A percentile compares a stretch with the other conserved stretches of the same genome.
These are phyloP conservation scores for Papilio protenor DNA, from an alignment of 2,888 invertebrate genomes.

Conservation along the genomic window DNA sequence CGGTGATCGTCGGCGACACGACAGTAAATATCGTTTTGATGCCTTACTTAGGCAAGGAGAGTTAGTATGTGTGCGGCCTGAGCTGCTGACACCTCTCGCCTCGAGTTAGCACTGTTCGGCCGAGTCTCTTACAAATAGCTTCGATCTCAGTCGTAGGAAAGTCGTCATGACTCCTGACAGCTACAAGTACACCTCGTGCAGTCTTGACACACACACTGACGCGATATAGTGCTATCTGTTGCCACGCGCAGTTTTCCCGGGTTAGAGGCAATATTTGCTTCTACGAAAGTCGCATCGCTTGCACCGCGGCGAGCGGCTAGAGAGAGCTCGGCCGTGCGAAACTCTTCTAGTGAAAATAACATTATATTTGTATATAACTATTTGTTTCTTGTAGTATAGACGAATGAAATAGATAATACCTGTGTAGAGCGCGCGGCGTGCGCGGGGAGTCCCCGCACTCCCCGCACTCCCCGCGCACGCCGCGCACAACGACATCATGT, in stretches of 20 bases:
- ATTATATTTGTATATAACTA: slow-evolving; percentile 73
- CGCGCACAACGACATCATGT: slow-evolving; percentile 59
- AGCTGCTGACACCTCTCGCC: neutral
- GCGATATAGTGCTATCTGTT: too few relatives aligned
- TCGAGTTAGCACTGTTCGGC: neutral
- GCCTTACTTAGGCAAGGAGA: slow-evolving; percentile 49
- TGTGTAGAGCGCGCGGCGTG: slow-evolving; percentile 55
- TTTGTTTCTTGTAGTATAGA: slow-evolving; percentile 74
- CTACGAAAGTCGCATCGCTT: too few relatives aligned
- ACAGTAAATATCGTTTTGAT: slow-evolving; percentile 77
- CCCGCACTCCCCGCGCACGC: neutral
- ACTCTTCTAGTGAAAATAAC: neutral
- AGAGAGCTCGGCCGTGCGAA: neutral
- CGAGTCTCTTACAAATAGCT: neutral
- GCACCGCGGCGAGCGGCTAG: too few relatives aligned
- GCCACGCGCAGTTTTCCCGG: too few relatives aligned
- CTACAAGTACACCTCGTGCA: too few relatives aligned
- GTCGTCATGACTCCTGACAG: too few relatives aligned
- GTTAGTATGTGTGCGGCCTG: neutral
- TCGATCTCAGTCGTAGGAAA: neutral
- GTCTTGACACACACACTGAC: too few relatives aligned
- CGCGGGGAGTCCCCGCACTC: neutral
- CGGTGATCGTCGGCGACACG: slow-evolving; percentile 62
- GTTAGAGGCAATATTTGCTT: too few relatives aligned
- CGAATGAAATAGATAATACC: slow-evolving; percentile 78